These are phyloP conservation scores for Papilio aristodemus DNA, from an alignment of 1,140 invertebrate genomes.

Conservation along the genomic window DNA sequence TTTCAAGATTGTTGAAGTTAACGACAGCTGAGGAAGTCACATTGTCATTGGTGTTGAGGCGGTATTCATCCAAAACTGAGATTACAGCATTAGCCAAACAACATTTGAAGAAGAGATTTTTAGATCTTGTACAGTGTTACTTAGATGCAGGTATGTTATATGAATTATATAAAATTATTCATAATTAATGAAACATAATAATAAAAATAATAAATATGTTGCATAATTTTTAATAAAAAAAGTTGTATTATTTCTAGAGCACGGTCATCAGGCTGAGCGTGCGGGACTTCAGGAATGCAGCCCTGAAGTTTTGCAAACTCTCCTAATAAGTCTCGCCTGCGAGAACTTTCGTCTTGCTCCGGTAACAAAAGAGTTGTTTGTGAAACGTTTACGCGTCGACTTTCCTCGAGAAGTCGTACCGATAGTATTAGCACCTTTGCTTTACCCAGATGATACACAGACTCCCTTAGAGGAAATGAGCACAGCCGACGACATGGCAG, in stretches of 20 bases:
- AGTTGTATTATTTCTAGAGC: conserved; percentile 71
- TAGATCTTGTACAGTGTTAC: conserved; percentile 91
- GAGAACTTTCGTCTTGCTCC: conserved; percentile 82
- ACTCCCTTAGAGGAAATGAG: conserved; percentile 82
- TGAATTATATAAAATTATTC: neutral
- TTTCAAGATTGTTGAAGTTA: conserved; percentile 91
- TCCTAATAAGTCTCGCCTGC: conserved; percentile 82
- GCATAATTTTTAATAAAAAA: neutral
- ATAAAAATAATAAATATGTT: no score
- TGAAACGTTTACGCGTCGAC: conserved; percentile 90
- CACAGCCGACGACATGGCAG: conserved; percentile 78
- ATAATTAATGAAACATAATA: no score
- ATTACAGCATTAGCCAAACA: conserved; percentile 86
- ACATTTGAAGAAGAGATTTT: conserved; percentile 90
- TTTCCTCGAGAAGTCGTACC: conserved; percentile 93
- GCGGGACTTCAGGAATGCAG: conserved; percentile 93
- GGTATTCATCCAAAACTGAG: conserved; percentile 89
- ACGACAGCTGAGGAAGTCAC: conserved; percentile 93
- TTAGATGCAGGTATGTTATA: conserved; percentile 83
- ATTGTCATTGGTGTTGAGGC: conserved; percentile 90
- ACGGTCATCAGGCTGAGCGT: conserved; percentile 84
- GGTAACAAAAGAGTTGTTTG: conserved; percentile 89
- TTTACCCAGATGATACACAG: conserved; percentile 90
- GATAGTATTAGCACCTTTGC: conserved; percentile 91
- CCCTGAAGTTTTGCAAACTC: conserved; percentile 92